These are phyloP conservation scores for Copsychus sechellarum DNA, from an alignment of 2,113 vertebrate species.

Conservation along the genomic window DNA sequence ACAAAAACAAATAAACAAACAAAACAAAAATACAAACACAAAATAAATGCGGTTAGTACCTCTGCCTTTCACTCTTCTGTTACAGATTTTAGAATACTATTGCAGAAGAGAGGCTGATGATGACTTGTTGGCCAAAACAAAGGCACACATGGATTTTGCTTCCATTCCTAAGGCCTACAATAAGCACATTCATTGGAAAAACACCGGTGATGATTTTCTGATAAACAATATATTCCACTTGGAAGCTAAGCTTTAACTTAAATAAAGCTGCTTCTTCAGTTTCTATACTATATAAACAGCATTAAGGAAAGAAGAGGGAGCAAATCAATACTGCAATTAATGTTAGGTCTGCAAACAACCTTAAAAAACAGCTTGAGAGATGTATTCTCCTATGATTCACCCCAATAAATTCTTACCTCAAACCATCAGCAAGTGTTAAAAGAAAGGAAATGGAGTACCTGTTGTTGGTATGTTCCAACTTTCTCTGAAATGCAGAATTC, in stretches of 20 bases:
- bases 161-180: not conserved
- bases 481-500: not conserved
- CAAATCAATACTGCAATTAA: not conserved
- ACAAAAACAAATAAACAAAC: not conserved
- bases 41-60: not conserved
- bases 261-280: not conserved
- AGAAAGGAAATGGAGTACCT: not conserved
- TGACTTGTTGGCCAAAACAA: not conserved
- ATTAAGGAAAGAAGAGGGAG: not conserved
- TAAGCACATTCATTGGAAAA: not conserved
- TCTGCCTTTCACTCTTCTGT: not conserved
- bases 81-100: not conserved
- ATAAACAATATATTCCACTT: not conserved
- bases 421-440: not conserved
- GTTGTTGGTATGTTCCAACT: not conserved
- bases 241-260: not conserved
- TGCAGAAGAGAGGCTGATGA: not conserved
- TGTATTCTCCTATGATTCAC: not conserved
- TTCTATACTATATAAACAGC: not conserved
- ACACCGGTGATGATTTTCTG: not conserved
- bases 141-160: not conserved
- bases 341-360: not conserved
- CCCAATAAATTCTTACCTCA: not conserved
- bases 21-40: not conserved
- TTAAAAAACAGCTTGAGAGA: not conserved